These are phyloP conservation scores for Alcis repandata DNA, from an alignment of 2,888 invertebrate species.

Conservation along the genomic window DNA sequence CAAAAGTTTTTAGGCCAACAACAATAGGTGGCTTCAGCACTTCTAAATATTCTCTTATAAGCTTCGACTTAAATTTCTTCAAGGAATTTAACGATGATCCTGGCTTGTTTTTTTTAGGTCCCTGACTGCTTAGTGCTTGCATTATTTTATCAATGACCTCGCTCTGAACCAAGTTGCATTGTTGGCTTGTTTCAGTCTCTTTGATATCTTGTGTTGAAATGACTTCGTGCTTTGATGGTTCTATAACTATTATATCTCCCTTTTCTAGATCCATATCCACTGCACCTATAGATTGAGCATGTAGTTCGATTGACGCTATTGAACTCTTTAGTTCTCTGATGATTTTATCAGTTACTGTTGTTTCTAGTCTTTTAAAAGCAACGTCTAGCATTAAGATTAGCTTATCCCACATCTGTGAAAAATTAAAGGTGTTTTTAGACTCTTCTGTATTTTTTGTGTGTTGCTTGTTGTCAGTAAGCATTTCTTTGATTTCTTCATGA, in stretches of 20 bases:
- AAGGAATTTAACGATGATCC: slow-evolving; percentile 33
- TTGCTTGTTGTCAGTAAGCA: slow-evolving; percentile 52
- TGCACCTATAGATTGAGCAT: slow-evolving; percentile 19
- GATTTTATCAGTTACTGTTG: slow-evolving; percentile 66
- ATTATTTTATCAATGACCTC: slow-evolving; percentile 67
- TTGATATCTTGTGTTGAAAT: slow-evolving; percentile 32
- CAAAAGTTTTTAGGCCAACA: slow-evolving; percentile 27
- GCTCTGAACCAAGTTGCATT: slow-evolving; percentile 69
- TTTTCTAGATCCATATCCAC: slow-evolving; percentile 29
- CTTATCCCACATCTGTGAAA: slow-evolving; percentile 67
- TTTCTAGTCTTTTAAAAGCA: slow-evolving; percentile 67
- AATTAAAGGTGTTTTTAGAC: slow-evolving; percentile 48
- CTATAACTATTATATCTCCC: slow-evolving; percentile 20
- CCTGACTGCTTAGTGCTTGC: slow-evolving; percentile 56
- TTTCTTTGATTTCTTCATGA: slow-evolving; percentile 57
- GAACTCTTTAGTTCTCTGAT: slow-evolving; percentile 61
- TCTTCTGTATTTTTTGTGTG: slow-evolving; percentile 54
- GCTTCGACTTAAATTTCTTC: slow-evolving; percentile 50
- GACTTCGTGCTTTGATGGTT: slow-evolving; percentile 40
- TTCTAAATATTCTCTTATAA: slow-evolving; percentile 59
- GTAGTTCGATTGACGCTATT: slow-evolving; percentile 28
- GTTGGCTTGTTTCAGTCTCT: slow-evolving; percentile 54
- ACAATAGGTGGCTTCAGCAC: slow-evolving; percentile 50
- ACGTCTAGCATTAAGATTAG: slow-evolving; percentile 63
- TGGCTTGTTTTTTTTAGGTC: slow-evolving; percentile 39